Evolutionary conservation across 2,113 vertebrate species (phyloP), one percentile per base, ranked within the genome.

Genomic region (Protobothrops flavoviridis): DNA sequence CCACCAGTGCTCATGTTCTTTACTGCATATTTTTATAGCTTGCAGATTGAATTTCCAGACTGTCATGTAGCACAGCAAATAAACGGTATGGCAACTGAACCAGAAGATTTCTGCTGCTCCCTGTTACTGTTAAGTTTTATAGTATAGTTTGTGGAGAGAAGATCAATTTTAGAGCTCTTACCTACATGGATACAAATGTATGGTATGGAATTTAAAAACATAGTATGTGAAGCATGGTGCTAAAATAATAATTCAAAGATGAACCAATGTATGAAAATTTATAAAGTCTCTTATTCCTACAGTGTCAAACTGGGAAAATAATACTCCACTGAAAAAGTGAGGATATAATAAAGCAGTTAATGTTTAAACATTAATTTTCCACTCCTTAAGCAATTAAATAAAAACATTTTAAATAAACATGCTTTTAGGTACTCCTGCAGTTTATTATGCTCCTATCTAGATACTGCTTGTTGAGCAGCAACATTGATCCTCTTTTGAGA

Each of bases 391-490:
- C 0, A 95, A 94, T 91, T 2, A 91, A 24, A 1, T 29, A 88
- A 93, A 69, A 94, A 88, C 0, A 81, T 0, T 1, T 1, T 13
- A 50, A 85, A 91, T 13, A 9, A 11, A 43, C 0, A 0, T 43
- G 24, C 1, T 7, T 93, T 89, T 17, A 8, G 1, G 5, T 57
- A 74, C 11, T 93, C 48, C 23, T 90, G 7, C 33, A 64, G 57
- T 93, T 86, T n/a, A 90, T 64, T 64, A 93, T 86, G 81, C 1
- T 55, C 87, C 87, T 6, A 55, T 29, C 52, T 53, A 50, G 4
- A 26, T 85, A 33, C 15, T 43, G 26, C 45, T 85, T 90, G n/a
- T 39, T 92, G 50, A 95, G 29, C 11, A 91, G 39, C 61, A 94
- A 57, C 74, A 26, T 21, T 64, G 5, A 59, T 43, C 1, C 8